Evolutionary conservation across 2,113 vertebrate species (phyloP), one percentile per base, ranked within the genome.

Genomic region (Pungitius pungitius): DNA sequence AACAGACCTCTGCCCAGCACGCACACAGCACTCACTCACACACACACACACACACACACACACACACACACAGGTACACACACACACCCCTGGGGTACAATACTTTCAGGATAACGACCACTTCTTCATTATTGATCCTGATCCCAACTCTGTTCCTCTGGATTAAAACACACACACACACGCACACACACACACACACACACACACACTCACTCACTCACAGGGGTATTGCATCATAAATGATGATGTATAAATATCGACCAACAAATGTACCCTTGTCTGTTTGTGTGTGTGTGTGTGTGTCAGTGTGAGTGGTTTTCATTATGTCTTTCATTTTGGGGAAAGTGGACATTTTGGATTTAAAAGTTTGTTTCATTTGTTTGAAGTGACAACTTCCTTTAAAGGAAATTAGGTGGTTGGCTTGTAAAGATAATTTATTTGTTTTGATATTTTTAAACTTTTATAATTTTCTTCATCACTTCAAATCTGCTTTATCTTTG

Each of bases 61-160:
- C 54, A 39, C 52, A 73, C 67, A 55, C 57, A 72, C 56, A 76
- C 42, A 30, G 43, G 30, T 43, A 65, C 43, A 51, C 75, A 78
- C 55, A 66, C 82, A 68, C 74, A 54, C 57, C 57, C 85, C 76
- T 78, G 76, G 84, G 63, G 85, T 82, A 88, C 87, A 89, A 69
- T 93, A 93, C 91, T 92, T 93, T 92, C 84, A 93, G 90, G 88
- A 91, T 94, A 92, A 93, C 88, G 92, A 92, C 89, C 87, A 89
- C 91, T 92, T 91, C 83, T 92, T 85, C 91, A 91, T 91, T 92
- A 93, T 93, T 92, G 93, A 93, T 93, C 87, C 75, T 43, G 62
- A 67, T 61, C 63, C 83, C 77, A 61, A 68, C 83, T 89, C 87
- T 86, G 83, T 91, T 87, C 87, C 85, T 88, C 87, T 81, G 87